These are phyloP conservation scores for Macrotis lagotis DNA, from an alignment of 2,113 vertebrate genomes.

Conservation along the genomic window DNA sequence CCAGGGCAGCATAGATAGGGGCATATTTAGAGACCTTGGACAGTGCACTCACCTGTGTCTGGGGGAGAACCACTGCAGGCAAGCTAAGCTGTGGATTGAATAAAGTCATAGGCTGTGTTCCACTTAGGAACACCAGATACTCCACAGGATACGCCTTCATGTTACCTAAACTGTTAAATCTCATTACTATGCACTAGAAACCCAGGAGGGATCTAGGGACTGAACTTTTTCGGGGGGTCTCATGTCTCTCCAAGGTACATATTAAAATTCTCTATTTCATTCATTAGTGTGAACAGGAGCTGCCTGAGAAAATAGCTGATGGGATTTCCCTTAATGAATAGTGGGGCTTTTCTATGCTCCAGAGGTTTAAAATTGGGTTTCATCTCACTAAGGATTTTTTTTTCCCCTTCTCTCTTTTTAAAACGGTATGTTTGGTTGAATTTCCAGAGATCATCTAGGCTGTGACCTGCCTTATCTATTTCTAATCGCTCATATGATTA, in stretches of 20 bases:
- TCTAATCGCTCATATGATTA: slow-evolving; percentile 78
- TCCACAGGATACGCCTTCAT: not conserved
- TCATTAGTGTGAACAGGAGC: slow-evolving; percentile 64
- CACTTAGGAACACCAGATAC: not conserved
- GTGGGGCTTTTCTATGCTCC: slow-evolving; percentile 74
- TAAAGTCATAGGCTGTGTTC: slow-evolving; percentile 29
- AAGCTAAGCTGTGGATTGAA: not conserved
- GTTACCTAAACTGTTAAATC: slow-evolving; percentile 33
- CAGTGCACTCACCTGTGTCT: not conserved
- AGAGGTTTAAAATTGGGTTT: slow-evolving; percentile 83
- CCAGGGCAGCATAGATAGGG: not conserved
- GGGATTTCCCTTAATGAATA: slow-evolving; percentile 81
- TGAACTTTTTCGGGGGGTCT: slow-evolving; percentile 68
- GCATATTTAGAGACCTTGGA: not conserved
- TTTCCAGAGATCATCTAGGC: slow-evolving; percentile 75
- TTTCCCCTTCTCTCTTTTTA: slow-evolving; percentile 76
- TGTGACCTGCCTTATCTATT: slow-evolving; percentile 75
- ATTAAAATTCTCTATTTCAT: slow-evolving; percentile 75
- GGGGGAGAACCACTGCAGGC: not conserved
- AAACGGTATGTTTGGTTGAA: slow-evolving; percentile 78
- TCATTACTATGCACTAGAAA: slow-evolving; percentile 69
- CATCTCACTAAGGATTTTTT: slow-evolving; percentile 73
- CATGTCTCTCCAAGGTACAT: slow-evolving; percentile 61
- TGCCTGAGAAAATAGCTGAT: slow-evolving; percentile 74
- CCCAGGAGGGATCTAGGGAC: slow-evolving; percentile 52